phyloP scores from a whole-genome alignment of 1,140 invertebrate species.

The Bombus vancouverensis region DNA sequence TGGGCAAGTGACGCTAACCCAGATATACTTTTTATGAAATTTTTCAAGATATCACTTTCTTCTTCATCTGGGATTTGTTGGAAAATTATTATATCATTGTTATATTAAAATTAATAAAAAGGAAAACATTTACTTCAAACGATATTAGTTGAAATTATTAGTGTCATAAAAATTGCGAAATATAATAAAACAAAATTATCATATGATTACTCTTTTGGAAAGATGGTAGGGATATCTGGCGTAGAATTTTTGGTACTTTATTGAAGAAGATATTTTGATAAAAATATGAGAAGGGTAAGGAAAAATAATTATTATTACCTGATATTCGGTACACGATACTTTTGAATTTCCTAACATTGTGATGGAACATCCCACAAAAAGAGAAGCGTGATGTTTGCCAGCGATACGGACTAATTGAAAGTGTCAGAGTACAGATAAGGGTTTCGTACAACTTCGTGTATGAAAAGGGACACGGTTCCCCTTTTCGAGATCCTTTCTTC shows the following conservation, averaged over 20 bases:
- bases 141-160: no score
- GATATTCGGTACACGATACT: no score
- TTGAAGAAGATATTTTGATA: neutral
- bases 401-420: constrained; percentile 53
- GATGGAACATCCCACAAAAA: neutral
- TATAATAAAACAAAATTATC: neutral
- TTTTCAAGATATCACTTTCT: no score
- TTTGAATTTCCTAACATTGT: neutral
- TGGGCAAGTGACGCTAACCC: no score
- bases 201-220: neutral
- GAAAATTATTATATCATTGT: neutral
- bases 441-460: constrained; percentile 9
- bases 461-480: constrained; percentile 44
- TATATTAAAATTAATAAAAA: neutral
- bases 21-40: neutral
- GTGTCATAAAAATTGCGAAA: no score
- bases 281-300: neutral
- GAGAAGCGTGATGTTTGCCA: constrained; percentile 14
- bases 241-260: neutral
- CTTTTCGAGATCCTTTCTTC: constrained; percentile 45
- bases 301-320: neutral
- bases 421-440: constrained; percentile 40
- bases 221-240: neutral
- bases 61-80: no score
- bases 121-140: no score